phyloP scores from a whole-genome alignment of 37 sponge, comb jelly and placozoan species.

The Theonella swinhoei region DNA sequence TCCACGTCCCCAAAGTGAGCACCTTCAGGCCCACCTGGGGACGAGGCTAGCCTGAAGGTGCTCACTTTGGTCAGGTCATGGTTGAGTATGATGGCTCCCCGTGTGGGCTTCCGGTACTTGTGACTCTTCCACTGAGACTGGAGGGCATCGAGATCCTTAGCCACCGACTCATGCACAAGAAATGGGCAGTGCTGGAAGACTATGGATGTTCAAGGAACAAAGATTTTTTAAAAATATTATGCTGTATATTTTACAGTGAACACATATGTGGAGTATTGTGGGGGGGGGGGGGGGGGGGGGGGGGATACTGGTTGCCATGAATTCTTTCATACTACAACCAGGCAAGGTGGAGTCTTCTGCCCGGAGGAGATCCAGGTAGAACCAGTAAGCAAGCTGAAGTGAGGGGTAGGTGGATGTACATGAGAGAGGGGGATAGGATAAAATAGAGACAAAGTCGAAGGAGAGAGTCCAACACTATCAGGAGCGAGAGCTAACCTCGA shows the following conservation, averaged over 20 bases:
- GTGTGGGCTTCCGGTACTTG: constrained; percentile 70
- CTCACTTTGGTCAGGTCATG: constrained; percentile 64
- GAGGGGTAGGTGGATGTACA: no score
- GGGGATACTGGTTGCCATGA: constrained; percentile 69
- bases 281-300: neutral
- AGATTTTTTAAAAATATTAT: neutral
- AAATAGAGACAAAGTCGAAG: no score
- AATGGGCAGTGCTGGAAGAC: constrained; percentile 70
- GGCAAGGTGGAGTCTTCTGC: constrained; percentile 77
- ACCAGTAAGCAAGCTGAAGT: constrained; percentile 83
- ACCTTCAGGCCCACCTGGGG: no score
- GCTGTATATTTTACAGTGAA: neutral
- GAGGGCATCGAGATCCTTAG: constrained; percentile 48
- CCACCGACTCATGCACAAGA: constrained; percentile 9
- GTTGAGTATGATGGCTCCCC: constrained; percentile 88
- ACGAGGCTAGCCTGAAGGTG: no score
- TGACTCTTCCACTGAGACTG: constrained; percentile 64
- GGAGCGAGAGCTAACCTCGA: constrained; percentile 68
- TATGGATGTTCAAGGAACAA: constrained; percentile 1
- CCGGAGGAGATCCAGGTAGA: constrained; percentile 79
- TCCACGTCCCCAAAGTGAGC: no score
- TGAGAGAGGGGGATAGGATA: no score
- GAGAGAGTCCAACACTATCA: no score
- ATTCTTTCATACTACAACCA: constrained; percentile 78
- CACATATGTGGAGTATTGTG: neutral